Conservation (phyloP, 1,140 invertebrate species). For the Pogonognathellus flavescens region DNA sequence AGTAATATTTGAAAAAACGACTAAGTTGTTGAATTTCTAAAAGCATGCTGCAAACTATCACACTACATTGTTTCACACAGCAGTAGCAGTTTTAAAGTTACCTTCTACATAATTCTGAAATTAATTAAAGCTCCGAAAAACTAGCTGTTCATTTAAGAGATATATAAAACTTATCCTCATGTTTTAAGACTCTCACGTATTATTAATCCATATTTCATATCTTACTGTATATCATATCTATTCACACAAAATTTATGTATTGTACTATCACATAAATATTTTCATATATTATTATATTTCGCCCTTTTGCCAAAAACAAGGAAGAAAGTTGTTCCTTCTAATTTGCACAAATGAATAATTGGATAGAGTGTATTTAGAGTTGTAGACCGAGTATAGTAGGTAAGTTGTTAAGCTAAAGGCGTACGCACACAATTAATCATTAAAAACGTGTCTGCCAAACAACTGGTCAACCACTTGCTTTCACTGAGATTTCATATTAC, state of each 20-base stretch:
- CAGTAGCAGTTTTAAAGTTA: not conserved
- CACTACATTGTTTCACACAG: no score
- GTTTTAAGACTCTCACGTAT: constrained; percentile 19
- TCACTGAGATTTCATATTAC: no score
- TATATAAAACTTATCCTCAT: constrained; percentile 5
- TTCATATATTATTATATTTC: no score
- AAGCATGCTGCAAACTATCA: no score
- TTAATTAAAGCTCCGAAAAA: constrained; percentile 26
- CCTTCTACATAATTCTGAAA: not conserved
- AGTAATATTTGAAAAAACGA: no score
- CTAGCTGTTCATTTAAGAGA: not conserved
- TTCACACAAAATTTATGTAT: constrained; percentile 26
- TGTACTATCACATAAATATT: constrained; percentile 37
- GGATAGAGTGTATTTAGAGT: constrained; percentile 8
- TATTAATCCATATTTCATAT: not conserved
- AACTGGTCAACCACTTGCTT: no score
- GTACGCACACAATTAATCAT: not conserved
- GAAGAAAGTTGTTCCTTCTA: not conserved
- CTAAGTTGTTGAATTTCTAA: no score
- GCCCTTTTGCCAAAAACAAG: constrained; percentile 5
- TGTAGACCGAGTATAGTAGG: not conserved
- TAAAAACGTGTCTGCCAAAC: no score
- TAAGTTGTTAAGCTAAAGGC: constrained; percentile 4
- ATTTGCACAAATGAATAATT: constrained; percentile 3
- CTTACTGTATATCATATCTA: not conserved